These are phyloP conservation scores for Gnatocerus cornutus DNA, from an alignment of 2,888 invertebrate genomes.

Conservation along the genomic window DNA sequence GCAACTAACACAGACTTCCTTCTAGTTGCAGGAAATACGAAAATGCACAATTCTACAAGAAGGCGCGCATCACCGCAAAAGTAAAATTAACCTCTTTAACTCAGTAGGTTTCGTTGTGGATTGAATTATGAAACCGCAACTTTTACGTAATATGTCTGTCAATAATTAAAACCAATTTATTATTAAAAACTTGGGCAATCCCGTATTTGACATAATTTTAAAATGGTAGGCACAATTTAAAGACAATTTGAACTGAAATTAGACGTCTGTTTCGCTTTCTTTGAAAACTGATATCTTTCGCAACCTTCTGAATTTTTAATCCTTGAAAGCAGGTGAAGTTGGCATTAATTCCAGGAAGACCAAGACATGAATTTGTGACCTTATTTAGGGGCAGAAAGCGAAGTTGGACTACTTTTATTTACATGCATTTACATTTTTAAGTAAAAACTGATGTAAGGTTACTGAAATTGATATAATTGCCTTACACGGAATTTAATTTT, in stretches of 20 bases:
- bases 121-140: slow-evolving; percentile 28
- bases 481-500: too few species aligned
- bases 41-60: slow-evolving; percentile 27
- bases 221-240: background rate
- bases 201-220: slow-evolving; percentile 22
- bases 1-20: slow-evolving; percentile 24
- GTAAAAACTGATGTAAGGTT: too few species aligned
- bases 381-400: background rate
- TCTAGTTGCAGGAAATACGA: slow-evolving; percentile 11
- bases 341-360: background rate
- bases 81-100: slow-evolving; percentile 29
- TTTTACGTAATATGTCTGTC: slow-evolving; percentile 35
- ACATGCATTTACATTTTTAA: too few species aligned
- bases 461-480: too few species aligned
- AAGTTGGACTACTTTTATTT: slow-evolving; percentile 1
- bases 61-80: slow-evolving; percentile 27
- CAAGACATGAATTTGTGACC: background rate
- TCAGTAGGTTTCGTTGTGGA: slow-evolving; percentile 19
- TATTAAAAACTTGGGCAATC: slow-evolving; percentile 41
- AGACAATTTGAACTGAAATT: background rate
- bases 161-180: slow-evolving; percentile 42
- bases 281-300: slow-evolving; percentile 2
- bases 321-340: slow-evolving; percentile 10
- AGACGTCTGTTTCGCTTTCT: background rate
- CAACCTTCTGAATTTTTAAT: slow-evolving; percentile 34